Base-by-base conservation (phyloP, 2,113 vertebrate species). In the Oxyura jamaicensis region DNA sequence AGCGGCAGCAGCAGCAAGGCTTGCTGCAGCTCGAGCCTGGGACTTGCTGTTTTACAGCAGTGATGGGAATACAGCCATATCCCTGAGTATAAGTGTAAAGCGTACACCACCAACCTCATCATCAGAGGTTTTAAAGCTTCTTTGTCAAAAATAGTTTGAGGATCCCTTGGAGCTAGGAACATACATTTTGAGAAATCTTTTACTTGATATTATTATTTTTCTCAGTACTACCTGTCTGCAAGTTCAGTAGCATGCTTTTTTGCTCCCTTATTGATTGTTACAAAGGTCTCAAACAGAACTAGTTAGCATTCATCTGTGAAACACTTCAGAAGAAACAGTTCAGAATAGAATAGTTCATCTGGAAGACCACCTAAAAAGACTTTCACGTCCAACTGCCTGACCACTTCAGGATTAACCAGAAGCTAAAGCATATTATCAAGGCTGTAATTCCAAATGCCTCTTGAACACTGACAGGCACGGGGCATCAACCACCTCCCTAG, bases 1-100 rank as follows among this genome's bases (percentile, higher is more conserved):
- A 81, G 20, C n/a, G n/a, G n/a, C 41, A 33, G 23, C 29, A 72
- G 46, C 52, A 74, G 59, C 29, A 67, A 62, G 29, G 33, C 17
- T 58, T 73, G 3, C 29, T 53, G 23, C 82, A 83, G 56, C 25
- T 25, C 13, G 31, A 85, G 22, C 25, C 1, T 3, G 48, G n/a
- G 29, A 88, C 26, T 39, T 26, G 18, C 12, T 7, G 21, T 52
- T 52, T 72, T 6, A 79, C 22, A 79, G 48, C 22, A 75, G 55
- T 0, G 8, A 28, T 3, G 9, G 42, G 46, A 80, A 56, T 2
- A 18, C 9, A 66, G 13, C 0, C 15, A 21, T 20, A 59, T 11
- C 48, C 29, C 74, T 0, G 1, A 31, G 46, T 14, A 7, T 5
- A 58, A 44, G 28, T 1, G 1, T 7, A 71, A 58, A 44, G 21